Evolutionary conservation across 2,113 vertebrate species (phyloP), one percentile per base, ranked within the genome.

Genomic region (Ammodytes marinus): DNA sequence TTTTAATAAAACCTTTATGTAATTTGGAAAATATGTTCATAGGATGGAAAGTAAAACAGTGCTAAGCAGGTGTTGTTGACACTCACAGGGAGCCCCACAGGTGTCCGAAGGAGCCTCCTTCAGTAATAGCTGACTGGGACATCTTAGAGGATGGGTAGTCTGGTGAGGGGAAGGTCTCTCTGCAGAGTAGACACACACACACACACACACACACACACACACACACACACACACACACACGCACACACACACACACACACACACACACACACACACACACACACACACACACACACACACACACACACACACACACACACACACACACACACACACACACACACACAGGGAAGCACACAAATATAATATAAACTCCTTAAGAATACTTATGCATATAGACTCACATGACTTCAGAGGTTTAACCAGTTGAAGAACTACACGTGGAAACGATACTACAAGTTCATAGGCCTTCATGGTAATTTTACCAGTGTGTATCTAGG

Each of bases 11-110:
- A 58, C 11, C 10, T 67, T 69, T 39, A 63, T 0, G 8, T 60
- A 27, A 70, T 45, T 45, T 45, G 17, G 50, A 74, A 84, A 76
- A 40, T 35, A 4, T 46, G 17, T 59, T 47, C 0, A 45, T 13
- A n/a, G 17, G 5, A 55, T 5, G 19, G 49, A 52, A 77, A 79
- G 5, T 71, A 67, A 69, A 83, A 49, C 10, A 65, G 6, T 52
- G n/a, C 11, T 80, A 46, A 55, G n/a, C 49, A 64, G 69, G 60
- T 79, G 74, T 55, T 79, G 54, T 40, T 69, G 54, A 69, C 59
- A 97, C 98, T 98, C 88, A 99, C 98, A 99, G 92, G 0, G 96
- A 97, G 87, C 95, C 97, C 98, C 98, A 99, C 77, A 99, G 97
- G 84, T 99, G 96, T 86, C 98, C 97, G 0, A 99, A 99, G 1